Conservation (phyloP, 2,888 invertebrate genomes). For the Ischnura elegans region DNA sequence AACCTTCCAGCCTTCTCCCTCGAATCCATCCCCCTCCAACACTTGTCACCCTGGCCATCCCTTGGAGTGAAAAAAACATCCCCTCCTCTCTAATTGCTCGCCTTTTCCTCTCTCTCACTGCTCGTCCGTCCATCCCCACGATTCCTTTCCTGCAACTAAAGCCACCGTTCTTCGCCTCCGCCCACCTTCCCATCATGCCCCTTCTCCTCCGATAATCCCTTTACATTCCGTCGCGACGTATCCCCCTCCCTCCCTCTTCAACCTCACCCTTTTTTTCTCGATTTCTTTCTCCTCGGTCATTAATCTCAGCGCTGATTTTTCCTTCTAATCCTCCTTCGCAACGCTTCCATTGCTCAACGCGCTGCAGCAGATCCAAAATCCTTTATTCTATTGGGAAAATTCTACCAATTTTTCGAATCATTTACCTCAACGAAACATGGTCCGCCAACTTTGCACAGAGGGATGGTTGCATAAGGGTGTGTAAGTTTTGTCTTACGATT, state of each 20-base stretch:
- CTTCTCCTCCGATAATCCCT: neutral
- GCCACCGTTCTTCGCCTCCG: neutral
- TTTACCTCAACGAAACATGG: too few relatives aligned
- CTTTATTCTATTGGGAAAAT: too few relatives aligned
- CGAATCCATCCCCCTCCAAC: neutral
- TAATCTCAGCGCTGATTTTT: neutral
- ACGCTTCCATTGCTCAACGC: neutral
- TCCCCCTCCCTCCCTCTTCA: neutral
- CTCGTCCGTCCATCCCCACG: too few relatives aligned
- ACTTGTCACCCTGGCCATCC: neutral
- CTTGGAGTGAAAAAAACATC: neutral
- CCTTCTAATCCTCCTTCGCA: neutral
- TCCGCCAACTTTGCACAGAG: too few relatives aligned
- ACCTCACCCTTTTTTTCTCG: neutral
- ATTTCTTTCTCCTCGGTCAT: neutral
- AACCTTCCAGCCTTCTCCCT: neutral
- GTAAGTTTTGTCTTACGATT: too few relatives aligned
- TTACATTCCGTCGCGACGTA: neutral
- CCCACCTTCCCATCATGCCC: neutral
- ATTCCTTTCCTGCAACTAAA: neutral
- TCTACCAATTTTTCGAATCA: too few relatives aligned
- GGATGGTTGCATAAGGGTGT: too few relatives aligned
- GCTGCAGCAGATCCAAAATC: too few relatives aligned
- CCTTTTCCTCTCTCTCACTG: neutral
- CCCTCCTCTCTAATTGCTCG: conserved; percentile 15